These are phyloP conservation scores for Archilochus colubris DNA, from an alignment of 2,113 vertebrate species.

Conservation along the genomic window DNA sequence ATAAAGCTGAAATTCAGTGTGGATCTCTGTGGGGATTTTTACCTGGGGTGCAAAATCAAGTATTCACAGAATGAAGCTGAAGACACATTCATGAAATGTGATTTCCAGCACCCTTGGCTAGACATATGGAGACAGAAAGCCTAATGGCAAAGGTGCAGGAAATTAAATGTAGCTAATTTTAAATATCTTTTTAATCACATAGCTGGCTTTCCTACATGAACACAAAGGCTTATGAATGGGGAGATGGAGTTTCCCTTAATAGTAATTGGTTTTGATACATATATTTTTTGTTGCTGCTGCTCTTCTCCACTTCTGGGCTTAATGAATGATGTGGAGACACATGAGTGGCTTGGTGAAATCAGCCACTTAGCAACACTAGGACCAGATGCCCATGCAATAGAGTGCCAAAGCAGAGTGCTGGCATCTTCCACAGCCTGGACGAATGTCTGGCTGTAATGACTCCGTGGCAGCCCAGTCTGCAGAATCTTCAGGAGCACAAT, in stretches of 20 bases:
- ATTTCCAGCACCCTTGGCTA: constrained; percentile 24
- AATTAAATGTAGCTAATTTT: constrained; percentile 59
- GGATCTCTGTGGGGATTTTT: neutral
- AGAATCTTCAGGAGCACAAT: constrained; percentile 16
- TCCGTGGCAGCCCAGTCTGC: constrained; percentile 48
- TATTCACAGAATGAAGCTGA: neutral
- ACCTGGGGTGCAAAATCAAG: neutral
- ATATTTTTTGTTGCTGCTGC: neutral
- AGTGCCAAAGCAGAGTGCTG: constrained; percentile 71
- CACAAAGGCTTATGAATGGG: constrained; percentile 23
- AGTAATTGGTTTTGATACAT: constrained; percentile 52
- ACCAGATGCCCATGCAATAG: constrained; percentile 74
- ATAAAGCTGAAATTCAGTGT: neutral
- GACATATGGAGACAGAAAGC: neutral
- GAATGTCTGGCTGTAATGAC: constrained; percentile 39
- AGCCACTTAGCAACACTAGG: constrained; percentile 71
- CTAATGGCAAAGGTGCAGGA: neutral
- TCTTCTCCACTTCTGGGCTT: constrained; percentile 48
- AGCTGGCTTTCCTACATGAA: neutral
- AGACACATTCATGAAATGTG: neutral
- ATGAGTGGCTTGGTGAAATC: constrained; percentile 70
- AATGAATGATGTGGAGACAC: constrained; percentile 63
- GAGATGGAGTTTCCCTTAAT: constrained; percentile 17
- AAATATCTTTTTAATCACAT: constrained; percentile 45
- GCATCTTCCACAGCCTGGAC: constrained; percentile 50